Evolutionary conservation across 2,113 vertebrate species (phyloP).

Genomic region (Gadus chalcogrammus): DNA sequence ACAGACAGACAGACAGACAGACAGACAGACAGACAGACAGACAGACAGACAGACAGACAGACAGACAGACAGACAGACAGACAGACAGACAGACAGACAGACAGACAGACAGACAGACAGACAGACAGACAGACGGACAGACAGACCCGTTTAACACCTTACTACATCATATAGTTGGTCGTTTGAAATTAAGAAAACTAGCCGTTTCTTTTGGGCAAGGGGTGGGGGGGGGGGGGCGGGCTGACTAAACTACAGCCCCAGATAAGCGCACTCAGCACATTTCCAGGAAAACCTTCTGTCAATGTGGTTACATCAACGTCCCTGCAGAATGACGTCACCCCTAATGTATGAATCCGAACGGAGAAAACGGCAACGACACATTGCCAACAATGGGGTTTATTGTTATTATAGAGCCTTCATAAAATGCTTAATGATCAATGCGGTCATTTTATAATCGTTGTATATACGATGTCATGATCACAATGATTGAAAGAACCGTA

Average conservation of each 20-base stretch:
- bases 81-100: constrained; percentile 7
- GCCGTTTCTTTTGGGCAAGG: neutral
- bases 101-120: constrained; percentile 1
- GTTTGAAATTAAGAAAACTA: neutral
- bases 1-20: neutral
- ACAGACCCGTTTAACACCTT: neutral
- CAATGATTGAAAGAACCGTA: too few species aligned
- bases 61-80: constrained; percentile 5
- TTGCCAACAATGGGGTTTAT: constrained; percentile 45
- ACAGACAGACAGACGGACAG: neutral
- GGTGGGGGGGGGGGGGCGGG: neutral
- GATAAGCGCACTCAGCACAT: constrained; percentile 74
- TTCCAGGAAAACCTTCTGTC: constrained; percentile 69
- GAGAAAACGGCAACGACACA: constrained; percentile 33
- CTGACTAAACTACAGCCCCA: neutral
- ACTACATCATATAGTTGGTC: neutral
- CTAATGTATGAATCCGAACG: constrained; percentile 50
- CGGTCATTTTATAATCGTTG: too few species aligned
- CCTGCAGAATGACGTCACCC: constrained; percentile 86
- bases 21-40: neutral
- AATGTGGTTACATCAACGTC: constrained; percentile 60
- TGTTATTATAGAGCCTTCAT: neutral
- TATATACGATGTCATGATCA: too few species aligned
- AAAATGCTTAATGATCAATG: too few species aligned
- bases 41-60: neutral